phyloP scores from a whole-genome alignment of 1,140 invertebrate species.

The Gonioctena quinquepunctata region DNA sequence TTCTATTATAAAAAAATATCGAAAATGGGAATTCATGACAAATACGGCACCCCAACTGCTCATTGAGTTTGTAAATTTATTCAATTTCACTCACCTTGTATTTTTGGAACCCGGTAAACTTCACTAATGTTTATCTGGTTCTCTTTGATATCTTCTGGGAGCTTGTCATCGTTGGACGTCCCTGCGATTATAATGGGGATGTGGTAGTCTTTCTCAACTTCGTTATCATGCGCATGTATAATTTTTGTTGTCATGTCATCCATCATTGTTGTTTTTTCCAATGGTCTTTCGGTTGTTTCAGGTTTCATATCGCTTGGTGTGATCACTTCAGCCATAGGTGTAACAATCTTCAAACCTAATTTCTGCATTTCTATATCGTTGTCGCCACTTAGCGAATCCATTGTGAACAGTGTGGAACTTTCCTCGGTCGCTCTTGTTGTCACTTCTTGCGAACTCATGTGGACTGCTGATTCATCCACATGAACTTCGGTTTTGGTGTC shows the following conservation, averaged over 20 bases:
- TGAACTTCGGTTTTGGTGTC: conserved; percentile 40
- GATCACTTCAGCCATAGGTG: conserved; percentile 17
- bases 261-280: neutral
- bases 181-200: neutral
- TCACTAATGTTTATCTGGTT: neutral
- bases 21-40: too few species aligned
- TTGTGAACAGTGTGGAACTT: neutral
- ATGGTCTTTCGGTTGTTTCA: neutral
- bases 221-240: neutral
- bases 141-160: neutral
- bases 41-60: too few species aligned
- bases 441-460: neutral
- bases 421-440: neutral
- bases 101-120: neutral
- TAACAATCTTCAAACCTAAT: conserved; percentile 11
- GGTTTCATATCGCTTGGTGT: neutral
- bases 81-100: neutral
- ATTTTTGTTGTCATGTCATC: neutral
- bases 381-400: neutral
- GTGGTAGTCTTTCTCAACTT: neutral
- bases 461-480: conserved; percentile 18
- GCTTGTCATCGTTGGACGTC: neutral
- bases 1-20: too few species aligned
- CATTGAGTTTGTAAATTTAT: too few species aligned
- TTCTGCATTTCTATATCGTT: neutral